Conservation (phyloP, 1,140 invertebrate species). For the Pogonomyrmex barbatus region DNA sequence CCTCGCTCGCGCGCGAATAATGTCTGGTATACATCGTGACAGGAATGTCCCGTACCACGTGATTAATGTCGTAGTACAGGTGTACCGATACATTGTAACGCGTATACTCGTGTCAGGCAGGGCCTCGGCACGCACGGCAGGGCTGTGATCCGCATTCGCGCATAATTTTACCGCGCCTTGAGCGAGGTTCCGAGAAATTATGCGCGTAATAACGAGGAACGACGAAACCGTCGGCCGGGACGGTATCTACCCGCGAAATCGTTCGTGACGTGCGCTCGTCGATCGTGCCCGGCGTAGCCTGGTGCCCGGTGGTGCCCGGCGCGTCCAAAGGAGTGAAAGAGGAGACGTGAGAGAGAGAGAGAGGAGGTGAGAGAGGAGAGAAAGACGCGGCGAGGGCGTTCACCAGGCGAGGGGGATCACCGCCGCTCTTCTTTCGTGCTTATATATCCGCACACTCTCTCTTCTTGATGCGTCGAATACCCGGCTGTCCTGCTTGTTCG, state of each 20-base stretch:
- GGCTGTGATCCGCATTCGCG: conserved; percentile 62
- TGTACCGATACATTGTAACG: conserved; percentile 62
- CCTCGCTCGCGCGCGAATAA: conserved; percentile 57
- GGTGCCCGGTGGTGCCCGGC: conserved; percentile 43
- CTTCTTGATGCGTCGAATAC: conserved; percentile 32
- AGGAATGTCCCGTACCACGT: conserved; percentile 61
- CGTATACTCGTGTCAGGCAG: conserved; percentile 42
- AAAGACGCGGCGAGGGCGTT: conserved; percentile 63
- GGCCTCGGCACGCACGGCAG: conserved; percentile 63
- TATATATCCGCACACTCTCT: conserved; percentile 49
- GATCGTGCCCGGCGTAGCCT: conserved; percentile 58
- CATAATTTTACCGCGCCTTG: conserved; percentile 73
- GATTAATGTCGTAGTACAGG: conserved; percentile 71
- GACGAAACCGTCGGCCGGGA: conserved; percentile 72
- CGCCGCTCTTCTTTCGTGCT: conserved; percentile 58
- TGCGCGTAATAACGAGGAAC: conserved; percentile 76
- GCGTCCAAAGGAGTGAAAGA: conserved; percentile 19
- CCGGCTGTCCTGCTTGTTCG: conserved; percentile 75
- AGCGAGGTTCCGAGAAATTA: conserved; percentile 75
- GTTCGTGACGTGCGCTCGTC: conserved; percentile 71
- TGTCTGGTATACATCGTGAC: conserved; percentile 63
- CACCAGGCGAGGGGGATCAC: conserved; percentile 45
- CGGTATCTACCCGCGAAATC: conserved; percentile 73
- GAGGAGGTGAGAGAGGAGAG: conserved; percentile 17
- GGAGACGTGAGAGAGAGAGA: neutral